These are phyloP conservation scores for Lumbricus terrestris DNA, from an alignment of 2,888 invertebrate genomes.

Conservation along the genomic window DNA sequence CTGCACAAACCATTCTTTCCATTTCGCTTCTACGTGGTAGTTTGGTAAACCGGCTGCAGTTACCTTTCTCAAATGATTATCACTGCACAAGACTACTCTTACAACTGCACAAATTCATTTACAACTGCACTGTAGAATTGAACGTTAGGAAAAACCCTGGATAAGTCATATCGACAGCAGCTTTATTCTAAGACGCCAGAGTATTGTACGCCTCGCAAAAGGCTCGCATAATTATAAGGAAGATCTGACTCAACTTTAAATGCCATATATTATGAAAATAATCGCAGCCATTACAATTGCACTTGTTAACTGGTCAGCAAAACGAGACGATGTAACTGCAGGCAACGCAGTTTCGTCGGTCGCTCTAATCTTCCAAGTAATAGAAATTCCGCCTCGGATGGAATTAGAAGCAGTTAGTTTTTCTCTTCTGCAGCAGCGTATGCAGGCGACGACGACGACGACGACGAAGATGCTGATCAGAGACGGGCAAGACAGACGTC, in stretches of 20 bases:
- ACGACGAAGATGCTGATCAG: not conserved
- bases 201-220: not conserved
- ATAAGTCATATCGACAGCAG: not conserved
- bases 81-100: too few relatives aligned
- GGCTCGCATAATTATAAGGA: too few relatives aligned
- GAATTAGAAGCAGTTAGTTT: not conserved
- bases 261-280: not conserved
- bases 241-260: not conserved
- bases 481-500: not conserved
- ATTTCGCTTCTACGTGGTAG: too few relatives aligned
- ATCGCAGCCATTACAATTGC: not conserved
- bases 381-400: not conserved
- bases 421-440: not conserved
- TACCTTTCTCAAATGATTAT: too few relatives aligned
- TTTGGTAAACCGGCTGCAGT: too few relatives aligned
- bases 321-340: not conserved
- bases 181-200: not conserved
- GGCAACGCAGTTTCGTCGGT: not conserved
- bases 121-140: not conserved
- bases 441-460: too few relatives aligned
- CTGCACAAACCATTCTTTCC: too few relatives aligned
- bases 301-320: not conserved
- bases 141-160: too few relatives aligned
- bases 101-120: too few relatives aligned
- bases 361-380: not conserved